Evolutionary conservation across 2,888 invertebrate species (phyloP).

Genomic region (Amiota communis): DNA sequence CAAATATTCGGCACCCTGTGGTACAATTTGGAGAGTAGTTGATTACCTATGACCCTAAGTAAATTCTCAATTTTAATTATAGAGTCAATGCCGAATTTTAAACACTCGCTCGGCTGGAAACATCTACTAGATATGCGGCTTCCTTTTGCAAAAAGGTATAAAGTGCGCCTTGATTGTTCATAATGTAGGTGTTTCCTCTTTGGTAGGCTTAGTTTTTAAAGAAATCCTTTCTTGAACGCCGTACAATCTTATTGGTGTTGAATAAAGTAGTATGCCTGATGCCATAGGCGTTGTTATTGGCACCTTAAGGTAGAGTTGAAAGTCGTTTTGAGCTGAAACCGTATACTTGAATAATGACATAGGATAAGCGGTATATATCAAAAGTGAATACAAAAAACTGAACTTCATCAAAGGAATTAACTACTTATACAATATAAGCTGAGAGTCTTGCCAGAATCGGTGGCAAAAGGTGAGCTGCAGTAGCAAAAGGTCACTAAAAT

Average conservation of each 20-base stretch:
- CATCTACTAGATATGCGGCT: neutral
- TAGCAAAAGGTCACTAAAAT: too few species aligned
- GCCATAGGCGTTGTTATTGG: constrained; percentile 5
- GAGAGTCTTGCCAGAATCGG: too few species aligned
- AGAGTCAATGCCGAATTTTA: constrained; percentile 2
- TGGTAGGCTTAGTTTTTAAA: constrained; percentile 1
- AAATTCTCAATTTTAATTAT: constrained; percentile 23
- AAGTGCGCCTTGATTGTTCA: neutral
- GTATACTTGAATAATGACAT: constrained; percentile 17
- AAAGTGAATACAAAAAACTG: neutral
- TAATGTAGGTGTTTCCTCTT: constrained; percentile 9
- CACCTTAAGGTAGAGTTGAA: neutral
- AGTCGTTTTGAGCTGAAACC: neutral
- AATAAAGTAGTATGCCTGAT: neutral
- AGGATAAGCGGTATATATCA: constrained; percentile 9
- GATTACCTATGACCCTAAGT: neutral
- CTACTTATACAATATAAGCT: too few species aligned
- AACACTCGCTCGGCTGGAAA: constrained; percentile 2
- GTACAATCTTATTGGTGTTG: neutral
- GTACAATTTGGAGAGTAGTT: neutral
- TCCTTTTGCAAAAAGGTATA: constrained; percentile 11
- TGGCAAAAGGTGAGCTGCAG: too few species aligned
- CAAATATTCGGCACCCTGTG: neutral
- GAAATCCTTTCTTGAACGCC: neutral
- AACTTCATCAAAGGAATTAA: too few species aligned